These are phyloP conservation scores for Phacellophora camtschatica DNA, from an alignment of 30 jellyfish, hydroid and myxozoan species.

Conservation along the genomic window DNA sequence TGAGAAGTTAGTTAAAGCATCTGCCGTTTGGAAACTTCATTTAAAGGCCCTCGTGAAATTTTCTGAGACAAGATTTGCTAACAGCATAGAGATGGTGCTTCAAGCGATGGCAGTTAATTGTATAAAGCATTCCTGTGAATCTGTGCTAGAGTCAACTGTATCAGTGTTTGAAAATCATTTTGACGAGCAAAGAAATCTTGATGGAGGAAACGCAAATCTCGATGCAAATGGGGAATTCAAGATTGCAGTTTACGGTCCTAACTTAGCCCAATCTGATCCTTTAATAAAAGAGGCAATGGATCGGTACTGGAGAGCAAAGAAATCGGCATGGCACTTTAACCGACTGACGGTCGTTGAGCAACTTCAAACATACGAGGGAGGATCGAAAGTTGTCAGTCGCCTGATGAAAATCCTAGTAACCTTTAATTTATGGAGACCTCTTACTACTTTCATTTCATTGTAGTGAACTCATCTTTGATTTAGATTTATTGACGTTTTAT, in stretches of 20 bases:
- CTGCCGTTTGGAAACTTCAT: constrained; percentile 16
- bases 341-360: constrained; percentile 6
- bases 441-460: constrained; percentile 1
- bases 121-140: constrained; percentile 19
- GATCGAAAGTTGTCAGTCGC: constrained; percentile 32
- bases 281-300: constrained; percentile 30
- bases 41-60: constrained; percentile 13
- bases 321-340: constrained; percentile 17
- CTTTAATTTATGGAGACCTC: constrained; percentile 18
- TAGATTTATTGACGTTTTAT: background rate
- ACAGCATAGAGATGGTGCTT: constrained; percentile 11
- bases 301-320: constrained; percentile 21
- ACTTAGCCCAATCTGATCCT: constrained; percentile 28
- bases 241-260: constrained; percentile 37
- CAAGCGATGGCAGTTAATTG: constrained; percentile 28
- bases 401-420: constrained; percentile 21
- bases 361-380: constrained; percentile 18
- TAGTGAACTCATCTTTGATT: constrained; percentile 5
- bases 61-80: constrained; percentile 1
- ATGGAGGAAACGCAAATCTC: constrained; percentile 16
- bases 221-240: constrained; percentile 23
- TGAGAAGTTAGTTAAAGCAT: constrained; percentile 1
- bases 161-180: constrained; percentile 28
- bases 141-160: constrained; percentile 27
- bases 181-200: constrained; percentile 5